Percentiles rank a stretch among this genome's conserved stretches.
These are phyloP conservation scores for Neolamprologus sp. DNA, from an alignment of 2,113 vertebrate species.

Conservation along the genomic window DNA sequence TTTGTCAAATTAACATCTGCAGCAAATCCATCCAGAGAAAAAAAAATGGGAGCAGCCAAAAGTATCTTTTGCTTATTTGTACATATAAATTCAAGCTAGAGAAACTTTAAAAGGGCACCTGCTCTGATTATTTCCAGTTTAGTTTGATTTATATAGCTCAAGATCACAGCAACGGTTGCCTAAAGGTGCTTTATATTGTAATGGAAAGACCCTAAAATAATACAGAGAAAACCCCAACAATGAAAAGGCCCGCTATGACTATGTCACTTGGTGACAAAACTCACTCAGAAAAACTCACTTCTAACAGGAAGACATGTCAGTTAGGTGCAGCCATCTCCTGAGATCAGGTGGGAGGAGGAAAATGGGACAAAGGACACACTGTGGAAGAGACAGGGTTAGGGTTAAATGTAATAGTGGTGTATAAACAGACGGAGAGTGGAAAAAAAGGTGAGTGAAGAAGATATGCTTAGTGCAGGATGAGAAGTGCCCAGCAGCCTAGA, in stretches of 20 bases:
- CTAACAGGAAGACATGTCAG: not conserved
- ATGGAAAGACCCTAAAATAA: not conserved
- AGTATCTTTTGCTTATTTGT: not conserved
- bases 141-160: not conserved
- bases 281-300: not conserved
- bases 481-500: not conserved
- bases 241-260: rapidly evolving
- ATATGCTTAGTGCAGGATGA: not conserved
- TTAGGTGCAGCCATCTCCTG: not conserved
- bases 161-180: not conserved
- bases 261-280: not conserved
- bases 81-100: not conserved
- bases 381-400: not conserved
- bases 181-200: not conserved
- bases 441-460: not conserved
- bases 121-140: not conserved
- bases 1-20: not conserved
- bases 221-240: not conserved
- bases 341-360: not conserved
- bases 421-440: not conserved
- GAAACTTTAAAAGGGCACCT: not conserved
- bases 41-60: not conserved
- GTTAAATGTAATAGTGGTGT: not conserved
- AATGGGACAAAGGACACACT: not conserved
- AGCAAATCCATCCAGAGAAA: not conserved